Evolutionary conservation across 2,797 vertebrate species (phyloP).

Genomic region (Sebastes variabilis): DNA sequence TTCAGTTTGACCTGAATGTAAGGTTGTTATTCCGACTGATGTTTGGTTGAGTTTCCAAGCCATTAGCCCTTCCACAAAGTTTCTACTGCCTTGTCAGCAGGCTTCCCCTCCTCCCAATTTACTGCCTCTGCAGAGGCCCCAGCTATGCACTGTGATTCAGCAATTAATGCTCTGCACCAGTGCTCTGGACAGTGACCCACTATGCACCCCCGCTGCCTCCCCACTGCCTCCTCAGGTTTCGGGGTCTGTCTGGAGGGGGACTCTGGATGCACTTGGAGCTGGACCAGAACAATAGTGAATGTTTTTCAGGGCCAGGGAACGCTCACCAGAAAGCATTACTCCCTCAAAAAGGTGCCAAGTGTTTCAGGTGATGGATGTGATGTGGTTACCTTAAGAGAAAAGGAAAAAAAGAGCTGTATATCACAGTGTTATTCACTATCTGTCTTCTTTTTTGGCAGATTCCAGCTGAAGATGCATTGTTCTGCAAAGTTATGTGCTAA

Average conservation of each 20-base stretch:
- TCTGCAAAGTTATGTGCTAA: neutral
- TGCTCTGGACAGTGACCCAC: conserved; percentile 54
- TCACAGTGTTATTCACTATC: neutral
- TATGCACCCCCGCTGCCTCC: conserved; percentile 9
- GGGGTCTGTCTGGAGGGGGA: conserved; percentile 1
- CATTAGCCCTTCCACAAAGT: conserved; percentile 55
- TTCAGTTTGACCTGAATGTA: neutral
- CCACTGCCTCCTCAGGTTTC: conserved; percentile 1
- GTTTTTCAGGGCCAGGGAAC: conserved; percentile 3
- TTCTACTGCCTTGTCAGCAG: conserved; percentile 64
- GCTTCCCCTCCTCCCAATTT: conserved; percentile 56
- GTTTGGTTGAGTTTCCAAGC: conserved; percentile 33
- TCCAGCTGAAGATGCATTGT: neutral
- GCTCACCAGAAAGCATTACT: conserved; percentile 3
- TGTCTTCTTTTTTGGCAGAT: neutral
- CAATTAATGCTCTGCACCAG: conserved; percentile 62
- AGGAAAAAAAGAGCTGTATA: neutral
- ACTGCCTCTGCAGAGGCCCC: conserved; percentile 49
- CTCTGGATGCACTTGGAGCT: conserved; percentile 12
- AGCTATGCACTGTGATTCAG: conserved; percentile 57
- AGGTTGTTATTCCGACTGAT: conserved; percentile 18
- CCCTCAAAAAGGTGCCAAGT: conserved; percentile 2
- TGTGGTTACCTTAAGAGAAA: neutral
- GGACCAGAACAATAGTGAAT: conserved; percentile 29
- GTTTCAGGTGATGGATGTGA: conserved; percentile 12